Percentiles rank a stretch among this genome's conserved stretches.
Conservation (phyloP, 2,888 invertebrate species). For the Apodemia mormo region DNA sequence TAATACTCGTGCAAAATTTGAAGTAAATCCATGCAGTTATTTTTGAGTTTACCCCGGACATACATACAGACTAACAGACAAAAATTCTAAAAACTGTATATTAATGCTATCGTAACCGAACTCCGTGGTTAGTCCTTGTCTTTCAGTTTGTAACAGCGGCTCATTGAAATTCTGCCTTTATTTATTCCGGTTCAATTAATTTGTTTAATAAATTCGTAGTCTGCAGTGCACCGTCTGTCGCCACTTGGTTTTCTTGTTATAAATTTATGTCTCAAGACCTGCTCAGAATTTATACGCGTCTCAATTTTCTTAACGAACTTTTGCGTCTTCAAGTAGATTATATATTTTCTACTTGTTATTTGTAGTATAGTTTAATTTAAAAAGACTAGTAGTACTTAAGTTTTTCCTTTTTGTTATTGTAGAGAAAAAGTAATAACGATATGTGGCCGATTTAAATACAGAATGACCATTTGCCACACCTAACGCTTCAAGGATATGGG, state of each 20-base stretch:
- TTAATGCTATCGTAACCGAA: background rate
- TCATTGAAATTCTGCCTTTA: constrained; percentile 35
- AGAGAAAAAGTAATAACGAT: no score
- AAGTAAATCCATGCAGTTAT: no score
- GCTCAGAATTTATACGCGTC: constrained; percentile 69
- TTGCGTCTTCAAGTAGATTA: constrained; percentile 47
- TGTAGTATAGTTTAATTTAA: background rate
- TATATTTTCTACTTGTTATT: constrained; percentile 20
- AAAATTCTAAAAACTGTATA: no score
- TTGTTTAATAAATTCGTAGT: constrained; percentile 73
- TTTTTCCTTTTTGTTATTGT: no score
- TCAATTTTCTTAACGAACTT: constrained; percentile 64
- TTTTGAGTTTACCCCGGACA: no score
- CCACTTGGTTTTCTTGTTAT: constrained; percentile 66
- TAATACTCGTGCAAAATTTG: no score
- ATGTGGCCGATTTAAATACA: no score
- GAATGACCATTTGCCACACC: no score
- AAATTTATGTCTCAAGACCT: constrained; percentile 76
- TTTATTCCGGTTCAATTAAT: constrained; percentile 73
- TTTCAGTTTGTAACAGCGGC: constrained; percentile 3
- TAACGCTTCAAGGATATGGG: no score
- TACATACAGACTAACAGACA: no score
- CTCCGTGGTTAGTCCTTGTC: constrained; percentile 6
- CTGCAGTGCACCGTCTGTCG: constrained; percentile 65
- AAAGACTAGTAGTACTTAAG: no score